Percentiles rank a stretch among this genome's conserved stretches.
Evolutionary conservation across 2,888 invertebrate species (phyloP).

Genomic region (Tetramorium bicarinatum): DNA sequence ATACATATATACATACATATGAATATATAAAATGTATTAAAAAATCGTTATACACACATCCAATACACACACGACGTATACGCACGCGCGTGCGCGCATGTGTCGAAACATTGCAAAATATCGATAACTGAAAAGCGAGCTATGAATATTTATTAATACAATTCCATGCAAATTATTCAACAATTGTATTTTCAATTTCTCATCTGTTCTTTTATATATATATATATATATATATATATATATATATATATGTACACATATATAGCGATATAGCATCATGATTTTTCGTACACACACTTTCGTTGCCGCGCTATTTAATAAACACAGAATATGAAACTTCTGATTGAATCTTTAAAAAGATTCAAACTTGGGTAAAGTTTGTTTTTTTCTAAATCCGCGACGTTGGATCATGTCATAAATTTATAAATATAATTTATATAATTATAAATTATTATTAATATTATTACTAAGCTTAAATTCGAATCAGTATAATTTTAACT

Average conservation of each 20-base stretch:
- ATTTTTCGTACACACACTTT: neutral
- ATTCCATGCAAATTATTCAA: neutral
- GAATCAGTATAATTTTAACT: neutral
- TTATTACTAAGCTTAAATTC: conserved; percentile 4
- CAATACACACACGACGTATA: neutral
- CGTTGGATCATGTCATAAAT: conserved; percentile 1
- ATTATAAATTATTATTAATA: conserved; percentile 5
- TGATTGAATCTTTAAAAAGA: neutral
- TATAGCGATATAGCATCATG: neutral
- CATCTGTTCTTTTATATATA: neutral
- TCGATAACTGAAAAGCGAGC: conserved; percentile 25
- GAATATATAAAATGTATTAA: conserved; percentile 6
- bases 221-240: too few species aligned
- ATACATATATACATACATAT: neutral
- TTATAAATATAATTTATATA: neutral
- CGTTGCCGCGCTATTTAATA: neutral
- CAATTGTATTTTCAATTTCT: neutral
- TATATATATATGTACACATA: too few species aligned
- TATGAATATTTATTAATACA: conserved; percentile 4
- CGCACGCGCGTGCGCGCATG: too few species aligned
- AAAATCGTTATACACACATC: neutral
- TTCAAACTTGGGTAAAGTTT: conserved; percentile 9
- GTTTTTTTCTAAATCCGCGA: neutral
- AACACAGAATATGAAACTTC: neutral
- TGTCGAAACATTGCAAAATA: conserved; percentile 5